These are phyloP conservation scores for Pterois miles DNA, from an alignment of 2,797 vertebrate species.

Conservation along the genomic window DNA sequence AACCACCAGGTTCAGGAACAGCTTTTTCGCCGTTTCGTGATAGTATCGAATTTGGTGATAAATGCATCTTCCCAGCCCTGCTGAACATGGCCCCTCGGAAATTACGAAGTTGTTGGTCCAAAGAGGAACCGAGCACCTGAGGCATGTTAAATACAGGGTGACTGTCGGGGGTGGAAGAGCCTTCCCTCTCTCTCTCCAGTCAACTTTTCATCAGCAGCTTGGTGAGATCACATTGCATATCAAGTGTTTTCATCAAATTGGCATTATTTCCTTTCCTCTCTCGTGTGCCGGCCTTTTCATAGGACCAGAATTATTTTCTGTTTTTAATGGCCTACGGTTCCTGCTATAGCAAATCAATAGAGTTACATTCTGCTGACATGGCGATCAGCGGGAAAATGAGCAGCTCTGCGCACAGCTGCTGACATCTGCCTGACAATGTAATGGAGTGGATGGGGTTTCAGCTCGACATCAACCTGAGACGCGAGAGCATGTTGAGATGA, in stretches of 20 bases:
- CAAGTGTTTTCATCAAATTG: slow-evolving; percentile 50
- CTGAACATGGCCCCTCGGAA: no score
- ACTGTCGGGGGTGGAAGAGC: no score
- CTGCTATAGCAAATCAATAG: slow-evolving; percentile 66
- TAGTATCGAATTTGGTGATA: no score
- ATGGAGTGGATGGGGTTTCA: slow-evolving; percentile 51
- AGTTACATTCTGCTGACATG: slow-evolving; percentile 44
- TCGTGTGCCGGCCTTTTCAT: slow-evolving; percentile 31
- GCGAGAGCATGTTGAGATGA: slow-evolving; percentile 12
- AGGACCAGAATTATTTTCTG: slow-evolving; percentile 22
- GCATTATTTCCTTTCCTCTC: slow-evolving; percentile 31
- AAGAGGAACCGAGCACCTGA: no score
- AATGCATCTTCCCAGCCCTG: no score
- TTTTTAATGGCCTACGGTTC: slow-evolving; percentile 50
- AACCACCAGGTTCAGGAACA: no score
- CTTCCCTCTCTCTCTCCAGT: neutral
- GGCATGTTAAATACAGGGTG: no score
- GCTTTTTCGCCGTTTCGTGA: no score
- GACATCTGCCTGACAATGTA: slow-evolving; percentile 44
- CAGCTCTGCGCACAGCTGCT: slow-evolving; percentile 36
- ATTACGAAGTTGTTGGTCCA: no score
- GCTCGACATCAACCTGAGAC: slow-evolving; percentile 34
- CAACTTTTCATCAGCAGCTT: slow-evolving; percentile 41
- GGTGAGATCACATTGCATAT: slow-evolving; percentile 46
- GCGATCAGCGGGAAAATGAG: slow-evolving; percentile 39